These are phyloP conservation scores for Lasioglossum marginatum DNA, from an alignment of 2,888 invertebrate species.

Conservation along the genomic window DNA sequence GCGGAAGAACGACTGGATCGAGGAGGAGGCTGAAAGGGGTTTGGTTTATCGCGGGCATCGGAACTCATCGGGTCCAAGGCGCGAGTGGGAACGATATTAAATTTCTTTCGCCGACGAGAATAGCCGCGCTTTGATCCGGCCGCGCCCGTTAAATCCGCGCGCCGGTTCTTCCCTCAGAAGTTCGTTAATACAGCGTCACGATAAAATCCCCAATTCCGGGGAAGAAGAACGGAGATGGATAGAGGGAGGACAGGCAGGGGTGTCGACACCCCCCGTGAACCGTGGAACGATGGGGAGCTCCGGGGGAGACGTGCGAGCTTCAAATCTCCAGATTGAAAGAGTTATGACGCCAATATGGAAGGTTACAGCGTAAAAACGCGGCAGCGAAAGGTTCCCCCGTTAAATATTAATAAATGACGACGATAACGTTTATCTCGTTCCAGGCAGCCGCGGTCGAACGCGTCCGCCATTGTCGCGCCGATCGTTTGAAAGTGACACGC, in stretches of 20 bases:
- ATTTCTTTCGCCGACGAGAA: constrained; percentile 65
- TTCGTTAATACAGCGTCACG: constrained; percentile 74
- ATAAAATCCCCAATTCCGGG: constrained; percentile 71
- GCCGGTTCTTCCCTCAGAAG: constrained; percentile 63
- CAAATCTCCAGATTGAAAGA: constrained; percentile 62
- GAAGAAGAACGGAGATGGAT: constrained; percentile 46
- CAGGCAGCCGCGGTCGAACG: constrained; percentile 16
- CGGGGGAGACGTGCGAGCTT: constrained; percentile 27
- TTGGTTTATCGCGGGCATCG: constrained; percentile 56
- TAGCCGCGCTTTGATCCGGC: constrained; percentile 64
- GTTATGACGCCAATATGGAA: constrained; percentile 65
- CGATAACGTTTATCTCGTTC: constrained; percentile 42
- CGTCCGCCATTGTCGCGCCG: constrained; percentile 37
- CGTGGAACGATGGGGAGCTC: not conserved
- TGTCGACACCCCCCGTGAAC: not conserved
- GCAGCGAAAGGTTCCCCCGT: constrained; percentile 36
- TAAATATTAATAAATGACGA: constrained; percentile 68
- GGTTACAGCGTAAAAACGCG: constrained; percentile 50
- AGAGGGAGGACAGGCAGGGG: not conserved
- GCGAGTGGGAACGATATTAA: constrained; percentile 69
- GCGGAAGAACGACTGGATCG: constrained; percentile 17
- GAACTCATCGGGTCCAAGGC: constrained; percentile 63
- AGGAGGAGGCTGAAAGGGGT: not conserved
- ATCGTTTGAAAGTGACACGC: constrained; percentile 15
- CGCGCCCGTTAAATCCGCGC: constrained; percentile 69